A percentile compares a stretch with the other conserved stretches of the same genome.
Conservation (phyloP, 2,888 invertebrate species). For the Cyrtodaria siliqua region DNA sequence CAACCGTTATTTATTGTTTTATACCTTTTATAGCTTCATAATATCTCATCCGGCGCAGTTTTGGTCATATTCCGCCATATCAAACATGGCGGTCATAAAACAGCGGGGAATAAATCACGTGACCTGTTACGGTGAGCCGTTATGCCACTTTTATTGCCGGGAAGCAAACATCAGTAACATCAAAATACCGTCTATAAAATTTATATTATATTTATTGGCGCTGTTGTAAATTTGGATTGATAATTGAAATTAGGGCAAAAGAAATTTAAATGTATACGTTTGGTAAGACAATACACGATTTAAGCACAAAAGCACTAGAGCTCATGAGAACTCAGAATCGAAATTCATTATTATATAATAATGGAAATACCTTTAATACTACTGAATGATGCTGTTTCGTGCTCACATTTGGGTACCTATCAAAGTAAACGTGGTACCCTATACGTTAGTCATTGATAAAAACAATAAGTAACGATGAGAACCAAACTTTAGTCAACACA, state of each 20-base stretch:
- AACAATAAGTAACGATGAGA: too few relatives aligned
- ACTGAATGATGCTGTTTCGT: too few relatives aligned
- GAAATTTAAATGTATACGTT: slow-evolving; percentile 17
- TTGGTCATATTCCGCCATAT: slow-evolving; percentile 9
- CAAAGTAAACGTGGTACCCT: too few relatives aligned
- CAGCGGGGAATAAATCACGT: slow-evolving; percentile 47
- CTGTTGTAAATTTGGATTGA: slow-evolving; percentile 51
- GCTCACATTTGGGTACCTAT: too few relatives aligned
- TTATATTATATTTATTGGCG: slow-evolving; percentile 62
- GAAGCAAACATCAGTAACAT: slow-evolving; percentile 51
- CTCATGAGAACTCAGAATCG: too few relatives aligned
- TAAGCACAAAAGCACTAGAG: too few relatives aligned
- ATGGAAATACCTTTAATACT: too few relatives aligned
- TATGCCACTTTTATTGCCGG: slow-evolving; percentile 63
- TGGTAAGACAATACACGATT: slow-evolving; percentile 44
- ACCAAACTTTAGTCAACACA: too few relatives aligned
- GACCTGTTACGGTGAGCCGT: slow-evolving; percentile 33
- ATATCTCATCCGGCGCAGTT: background rate
- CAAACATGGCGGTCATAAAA: slow-evolving; percentile 58
- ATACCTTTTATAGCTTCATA: background rate
- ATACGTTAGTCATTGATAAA: too few relatives aligned
- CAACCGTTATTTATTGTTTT: background rate
- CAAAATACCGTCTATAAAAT: slow-evolving; percentile 53
- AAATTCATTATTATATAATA: too few relatives aligned
- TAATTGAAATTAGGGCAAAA: slow-evolving; percentile 43